Evolutionary conservation across 2,888 invertebrate genomes (phyloP).

Genomic region (Folsomia candida): DNA sequence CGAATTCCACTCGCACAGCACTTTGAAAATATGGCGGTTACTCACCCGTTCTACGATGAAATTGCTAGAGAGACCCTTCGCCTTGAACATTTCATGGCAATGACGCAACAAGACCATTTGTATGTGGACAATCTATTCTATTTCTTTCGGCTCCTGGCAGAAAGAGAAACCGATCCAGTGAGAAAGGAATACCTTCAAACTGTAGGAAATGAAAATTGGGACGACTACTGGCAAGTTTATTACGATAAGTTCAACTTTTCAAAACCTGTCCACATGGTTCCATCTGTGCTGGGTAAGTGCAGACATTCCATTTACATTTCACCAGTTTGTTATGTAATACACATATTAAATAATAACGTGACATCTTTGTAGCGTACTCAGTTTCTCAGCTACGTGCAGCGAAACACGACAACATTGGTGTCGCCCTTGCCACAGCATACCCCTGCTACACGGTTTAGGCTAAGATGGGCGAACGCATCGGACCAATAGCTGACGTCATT

Average conservation of each 20-base stretch:
- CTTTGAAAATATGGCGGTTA: conserved; percentile 1
- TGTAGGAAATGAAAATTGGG: not conserved
- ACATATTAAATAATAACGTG: too few species aligned
- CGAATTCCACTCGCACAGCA: not conserved
- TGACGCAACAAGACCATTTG: conserved; percentile 15
- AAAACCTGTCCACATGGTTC: not conserved
- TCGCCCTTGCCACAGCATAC: conserved; percentile 6
- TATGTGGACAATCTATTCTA: conserved; percentile 9
- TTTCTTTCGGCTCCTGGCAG: not conserved
- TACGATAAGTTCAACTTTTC: conserved; percentile 6
- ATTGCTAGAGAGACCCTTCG: not conserved
- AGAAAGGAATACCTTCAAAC: not conserved
- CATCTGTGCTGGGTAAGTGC: not conserved
- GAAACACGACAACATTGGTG: not conserved
- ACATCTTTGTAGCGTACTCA: not conserved
- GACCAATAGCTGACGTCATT: not conserved
- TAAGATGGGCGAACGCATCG: not conserved
- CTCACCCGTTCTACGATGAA: conserved; percentile 3
- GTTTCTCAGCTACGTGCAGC: not conserved
- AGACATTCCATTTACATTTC: too few species aligned
- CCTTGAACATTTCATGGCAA: conserved; percentile 9
- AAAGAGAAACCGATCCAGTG: not conserved
- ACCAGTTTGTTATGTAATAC: too few species aligned
- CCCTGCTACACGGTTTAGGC: conserved; percentile 14
- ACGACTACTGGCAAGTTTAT: not conserved